Base-by-base conservation (phyloP, 1,140 invertebrate species). In the Melipona quadrifasciata region DNA sequence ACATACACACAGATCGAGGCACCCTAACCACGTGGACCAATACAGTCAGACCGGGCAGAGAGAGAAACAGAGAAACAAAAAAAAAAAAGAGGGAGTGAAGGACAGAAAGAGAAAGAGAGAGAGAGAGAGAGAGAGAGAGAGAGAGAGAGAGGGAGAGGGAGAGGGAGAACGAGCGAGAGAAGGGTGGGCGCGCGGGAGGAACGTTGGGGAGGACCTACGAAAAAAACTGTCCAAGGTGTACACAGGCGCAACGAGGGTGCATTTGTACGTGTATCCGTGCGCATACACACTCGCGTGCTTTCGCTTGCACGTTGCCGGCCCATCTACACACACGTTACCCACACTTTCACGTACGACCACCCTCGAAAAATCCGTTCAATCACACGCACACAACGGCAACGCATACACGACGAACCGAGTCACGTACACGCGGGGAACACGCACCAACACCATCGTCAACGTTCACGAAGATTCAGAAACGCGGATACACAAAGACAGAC, bases 311-410 rank as follows among this genome's bases (percentile, higher is more conserved):
- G 57, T n/a, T 57, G 31, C 31, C 74, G 57, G 11, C 31, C 8
- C 34, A 14, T 58, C 34, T n/a, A 24, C 57, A 31, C 57, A n/a
- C 39, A 11, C 10, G 10, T 17, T 47, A 34, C 8, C 8, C 19
- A n/a, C 24, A 58, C 73, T 27, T 51, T 19, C 31, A 17, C 73
- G 12, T 61, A 89, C 89, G 72, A 81, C 82, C 82, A 90, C 82
- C 76, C 89, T 89, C 87, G 85, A 90, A 90, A 90, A 90, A 87
- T 90, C 85, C 85, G 87, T 89, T 90, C 89, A 84, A 87, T 85
- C 82, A 85, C 74, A 68, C 79, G 51, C 86, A 87, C 67, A 87
- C 78, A 27, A 0, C 12, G 65, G 17, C 17, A 55, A 71, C 75
- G 75, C 84, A 78, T 51, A 51, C 77, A 27, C 51, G 55, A 47